Base-by-base conservation (phyloP, 1,140 invertebrate species). In the Tetraneura akinire region DNA sequence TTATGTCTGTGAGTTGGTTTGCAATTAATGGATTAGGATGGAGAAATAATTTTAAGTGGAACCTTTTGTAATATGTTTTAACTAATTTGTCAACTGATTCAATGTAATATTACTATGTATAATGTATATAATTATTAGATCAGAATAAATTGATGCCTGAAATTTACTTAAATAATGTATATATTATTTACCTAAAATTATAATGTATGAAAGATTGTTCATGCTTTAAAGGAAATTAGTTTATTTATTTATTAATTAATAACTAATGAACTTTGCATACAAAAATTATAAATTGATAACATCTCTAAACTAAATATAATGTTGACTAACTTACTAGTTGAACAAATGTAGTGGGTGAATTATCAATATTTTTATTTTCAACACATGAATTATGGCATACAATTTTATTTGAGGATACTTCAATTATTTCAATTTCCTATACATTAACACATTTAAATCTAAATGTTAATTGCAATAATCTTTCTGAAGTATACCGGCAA, bases 401-500 rank as follows among this genome's bases (percentile, higher is more conserved):
- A 51, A 51, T 51, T 51, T 51, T 16, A 51, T 51, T 51, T 51
- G 47, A 51, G 47, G 47, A 51, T 51, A 10, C 47, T 51, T 51
- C 47, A 51, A 51, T 51, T 51, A 16, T 51, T 51, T 51, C 47
- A 51, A 51, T 51, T 51, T 51, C 47, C 47, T 51, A 51, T 51
- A 51, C 9, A 51, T 9, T 51, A 51, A 51, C 47, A 51, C 47
- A 51, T 51, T 51, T 51, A 51, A 51, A 51, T 51, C 47, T 16
- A 51, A 51, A 51, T 51, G 47, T 51, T 10, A 51, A 51, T 51
- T 51, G 47, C 47, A 51, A 51, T 16, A 51, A 9, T 51, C 47
- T 51, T 51, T 51, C 47, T 51, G 47, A 51, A 51, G 47, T 51
- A 51, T 51, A 51, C 47, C 47, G 47, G 47, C 47, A 51, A 51